A percentile compares a stretch with the other conserved stretches of the same genome.
phyloP scores from a whole-genome alignment of 2,888 invertebrate species.

The Callosobruchus maculatus region DNA sequence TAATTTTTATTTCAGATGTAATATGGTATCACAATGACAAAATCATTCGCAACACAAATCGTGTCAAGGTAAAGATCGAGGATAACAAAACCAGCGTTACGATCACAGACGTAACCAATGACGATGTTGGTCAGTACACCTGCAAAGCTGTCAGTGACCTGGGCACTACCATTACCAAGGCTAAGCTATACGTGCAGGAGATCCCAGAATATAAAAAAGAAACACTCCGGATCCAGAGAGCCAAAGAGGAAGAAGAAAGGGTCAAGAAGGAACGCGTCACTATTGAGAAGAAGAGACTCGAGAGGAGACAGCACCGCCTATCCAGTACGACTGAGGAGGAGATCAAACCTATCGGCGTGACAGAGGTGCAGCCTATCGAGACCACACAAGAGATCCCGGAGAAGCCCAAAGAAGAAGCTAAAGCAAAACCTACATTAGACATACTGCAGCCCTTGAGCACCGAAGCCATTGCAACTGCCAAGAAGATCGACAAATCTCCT shows the following conservation, averaged over 20 bases:
- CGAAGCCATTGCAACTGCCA: constrained; percentile 60
- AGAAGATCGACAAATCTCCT: constrained; percentile 57
- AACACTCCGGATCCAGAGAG: constrained; percentile 43
- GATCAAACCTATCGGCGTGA: constrained; percentile 52
- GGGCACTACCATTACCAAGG: constrained; percentile 76
- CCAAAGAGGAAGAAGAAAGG: constrained; percentile 53
- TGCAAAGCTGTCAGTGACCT: constrained; percentile 85
- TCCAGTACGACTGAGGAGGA: constrained; percentile 46
- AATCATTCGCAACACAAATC: constrained; percentile 70
- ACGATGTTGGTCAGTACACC: constrained; percentile 71
- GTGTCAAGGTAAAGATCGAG: constrained; percentile 66
- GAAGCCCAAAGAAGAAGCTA: constrained; percentile 43
- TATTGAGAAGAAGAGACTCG: constrained; percentile 48
- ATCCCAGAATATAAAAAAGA: constrained; percentile 50
- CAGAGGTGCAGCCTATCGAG: constrained; percentile 54
- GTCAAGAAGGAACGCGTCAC: constrained; percentile 52
- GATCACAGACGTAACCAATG: constrained; percentile 60
- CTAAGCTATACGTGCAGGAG: constrained; percentile 67
- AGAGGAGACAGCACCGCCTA: constrained; percentile 36
- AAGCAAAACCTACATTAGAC: constrained; percentile 55
- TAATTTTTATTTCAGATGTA: constrained; percentile 62
- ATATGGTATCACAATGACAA: constrained; percentile 84
- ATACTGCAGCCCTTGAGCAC: constrained; percentile 60
- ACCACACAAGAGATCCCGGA: constrained; percentile 56
- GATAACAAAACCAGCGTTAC: constrained; percentile 70